Base-by-base conservation (phyloP, 2,113 vertebrate species). In the Mesembrinibis cayennensis region DNA sequence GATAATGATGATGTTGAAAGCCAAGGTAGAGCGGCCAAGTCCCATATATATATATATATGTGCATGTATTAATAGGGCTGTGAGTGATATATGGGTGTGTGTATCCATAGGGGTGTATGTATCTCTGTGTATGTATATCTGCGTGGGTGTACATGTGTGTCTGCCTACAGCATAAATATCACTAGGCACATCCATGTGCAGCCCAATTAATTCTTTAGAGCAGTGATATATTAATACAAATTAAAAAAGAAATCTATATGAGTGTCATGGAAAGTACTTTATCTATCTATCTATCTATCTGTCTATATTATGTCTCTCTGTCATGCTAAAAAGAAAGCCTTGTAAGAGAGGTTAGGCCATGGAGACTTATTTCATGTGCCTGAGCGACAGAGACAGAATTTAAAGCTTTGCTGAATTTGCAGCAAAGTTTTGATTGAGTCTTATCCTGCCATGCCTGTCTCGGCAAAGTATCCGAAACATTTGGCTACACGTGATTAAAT, bases 391-490 rank as follows among this genome's bases (percentile, higher is more conserved):
- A 89, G 63, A 8, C 9, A 96, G 95, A 97, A 89, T 97, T 96
- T 96, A 95, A 92, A 88, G 49, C 40, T 95, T 96, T 95, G 89
- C 92, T 95, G 94, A 96, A 96, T 97, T 97, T 94, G 82, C 93
- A 92, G 93, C 93, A 96, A 97, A 98, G 93, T 97, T 98, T 94
- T 97, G 98, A 98, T 98, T 98, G 98, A 98, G 98, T 98, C 94
- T 98, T 98, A 97, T 77, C 97, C 97, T 97, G 97, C 97, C 94
- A 76, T 92, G 97, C 90, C 95, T 94, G 96, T 96, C 97, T 96
- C 73, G 2, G 94, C 83, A 96, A 97, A 98, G 96, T 82, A 93
- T 95, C 97, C 20, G 63, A 98, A 97, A 97, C 97, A 97, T 97
- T 98, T 93, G 96, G 95, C 97, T 95, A 94, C 96, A 96, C 36